Evolutionary conservation across 2,797 vertebrate genomes (phyloP).

Genomic region (Geotrypetes seraphini): DNA sequence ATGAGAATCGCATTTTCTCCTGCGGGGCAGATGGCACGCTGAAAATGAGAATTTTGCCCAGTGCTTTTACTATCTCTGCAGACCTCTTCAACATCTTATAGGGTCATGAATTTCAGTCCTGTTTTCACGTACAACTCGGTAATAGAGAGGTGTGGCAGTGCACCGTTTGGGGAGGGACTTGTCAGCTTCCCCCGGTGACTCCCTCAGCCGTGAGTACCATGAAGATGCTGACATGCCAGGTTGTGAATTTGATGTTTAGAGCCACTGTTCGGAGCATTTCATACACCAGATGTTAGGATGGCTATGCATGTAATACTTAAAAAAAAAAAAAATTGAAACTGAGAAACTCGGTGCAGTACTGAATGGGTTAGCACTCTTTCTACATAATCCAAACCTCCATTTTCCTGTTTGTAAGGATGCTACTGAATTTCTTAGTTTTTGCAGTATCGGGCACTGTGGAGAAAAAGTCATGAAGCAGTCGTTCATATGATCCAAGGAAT

Average conservation of each 20-base stretch:
- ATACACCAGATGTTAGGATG: slow-evolving; percentile 20
- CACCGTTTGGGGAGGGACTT: background rate
- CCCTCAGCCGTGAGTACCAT: no score
- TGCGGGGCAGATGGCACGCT: slow-evolving; percentile 94
- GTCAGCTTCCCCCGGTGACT: background rate
- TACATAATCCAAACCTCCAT: slow-evolving; percentile 62
- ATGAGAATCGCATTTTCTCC: slow-evolving; percentile 86
- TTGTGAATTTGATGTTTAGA: no score
- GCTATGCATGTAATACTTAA: slow-evolving; percentile 73
- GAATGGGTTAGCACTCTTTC: slow-evolving; percentile 62
- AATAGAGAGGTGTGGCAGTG: slow-evolving; percentile 1
- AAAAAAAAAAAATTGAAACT: slow-evolving; percentile 35
- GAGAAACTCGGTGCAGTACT: no score
- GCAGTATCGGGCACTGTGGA: slow-evolving; percentile 63
- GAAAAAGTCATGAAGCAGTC: slow-evolving; percentile 52
- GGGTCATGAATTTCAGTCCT: slow-evolving; percentile 13
- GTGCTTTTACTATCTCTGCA: slow-evolving; percentile 77
- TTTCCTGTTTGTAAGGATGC: slow-evolving; percentile 43
- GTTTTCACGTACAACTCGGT: slow-evolving; percentile 26
- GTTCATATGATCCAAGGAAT: slow-evolving; percentile 55
- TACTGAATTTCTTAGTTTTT: slow-evolving; percentile 31
- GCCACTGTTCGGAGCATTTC: slow-evolving; percentile 21
- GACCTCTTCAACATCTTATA: slow-evolving; percentile 83
- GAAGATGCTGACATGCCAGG: no score
- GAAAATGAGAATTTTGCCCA: slow-evolving; percentile 91